Evolutionary conservation across 1,140 invertebrate genomes (phyloP), one percentile per base, ranked within the genome.

Genomic region (Hesperophylax magnus): DNA sequence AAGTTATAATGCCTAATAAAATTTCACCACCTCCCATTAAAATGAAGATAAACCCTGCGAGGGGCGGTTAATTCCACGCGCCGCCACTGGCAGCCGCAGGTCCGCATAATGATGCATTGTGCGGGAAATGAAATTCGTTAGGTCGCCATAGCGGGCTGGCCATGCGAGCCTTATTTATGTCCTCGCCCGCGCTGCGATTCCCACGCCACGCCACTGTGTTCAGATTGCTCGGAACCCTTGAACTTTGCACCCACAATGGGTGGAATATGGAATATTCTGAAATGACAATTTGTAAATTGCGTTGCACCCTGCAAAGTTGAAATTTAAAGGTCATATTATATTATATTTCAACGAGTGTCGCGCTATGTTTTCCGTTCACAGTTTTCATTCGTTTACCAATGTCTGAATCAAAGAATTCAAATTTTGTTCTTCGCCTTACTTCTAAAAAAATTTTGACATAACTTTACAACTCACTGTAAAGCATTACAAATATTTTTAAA

Each of bases 61-160:
- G 34, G 39, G 39, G 39, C 39, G 11, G 39, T 47, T 14, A 47
- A 47, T 47, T 14, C 39, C 39, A 47, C 39, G 7, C 18, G 63
- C 67, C 56, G 34, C 24, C 47, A 31, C 54, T 82, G 77, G 71
- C 61, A 58, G 67, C 24, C 72, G 75, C 58, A 47, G 81, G 67
- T 34, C 69, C n/a, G 81, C 76, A 82, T 79, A 79, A 82, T 82
- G 78, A 82, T 82, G 71, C 81, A 82, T 82, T 82, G 81, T 82
- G 79, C 77, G 78, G 74, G 78, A 47, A 79, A 82, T 82, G 78
- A 82, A 82, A 82, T 82, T 82, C 79, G 81, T 82, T 79, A 78
- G 78, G 81, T 80, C 60, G 78, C 81, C 72, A 82, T 82, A 77
- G 81, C 81, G 20, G 72, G 53, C 60, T 78, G 72, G 60, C 81